These are phyloP conservation scores for Oxygymnocypris stewartii DNA, from an alignment of 2,113 vertebrate genomes.

Conservation along the genomic window DNA sequence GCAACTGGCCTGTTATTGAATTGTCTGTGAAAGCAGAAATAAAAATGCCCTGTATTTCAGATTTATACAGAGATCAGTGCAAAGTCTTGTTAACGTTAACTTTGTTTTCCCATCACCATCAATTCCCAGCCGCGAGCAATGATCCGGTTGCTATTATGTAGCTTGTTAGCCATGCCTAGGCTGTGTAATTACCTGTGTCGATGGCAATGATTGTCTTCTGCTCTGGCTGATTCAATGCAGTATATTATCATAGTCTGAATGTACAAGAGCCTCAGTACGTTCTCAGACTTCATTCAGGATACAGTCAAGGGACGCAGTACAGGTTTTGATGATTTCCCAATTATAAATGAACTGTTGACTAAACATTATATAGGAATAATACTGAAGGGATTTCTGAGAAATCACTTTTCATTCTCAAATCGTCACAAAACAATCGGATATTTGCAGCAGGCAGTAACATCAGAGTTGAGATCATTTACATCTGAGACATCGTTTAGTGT, in stretches of 20 bases:
- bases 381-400: background rate
- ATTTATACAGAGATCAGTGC: constrained; percentile 66
- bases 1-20: constrained; percentile 68
- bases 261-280: background rate
- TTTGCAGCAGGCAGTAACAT: background rate
- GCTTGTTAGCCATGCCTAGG: constrained; percentile 74
- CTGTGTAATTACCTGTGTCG: constrained; percentile 76
- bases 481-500: too few relatives aligned
- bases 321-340: background rate
- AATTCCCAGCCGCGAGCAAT: constrained; percentile 68
- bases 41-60: constrained; percentile 65
- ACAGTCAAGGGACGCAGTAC: background rate
- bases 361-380: background rate
- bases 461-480: background rate
- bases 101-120: constrained; percentile 69
- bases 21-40: constrained; percentile 66
- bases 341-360: background rate
- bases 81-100: constrained; percentile 67
- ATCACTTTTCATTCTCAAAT: background rate
- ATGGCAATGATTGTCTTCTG: constrained; percentile 68
- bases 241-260: constrained; percentile 55
- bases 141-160: constrained; percentile 71
- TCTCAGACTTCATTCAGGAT: background rate
- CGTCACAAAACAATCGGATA: background rate
- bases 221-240: constrained; percentile 65